phyloP scores from a whole-genome alignment of 2,888 invertebrate species.

The Andrena trimmerana region DNA sequence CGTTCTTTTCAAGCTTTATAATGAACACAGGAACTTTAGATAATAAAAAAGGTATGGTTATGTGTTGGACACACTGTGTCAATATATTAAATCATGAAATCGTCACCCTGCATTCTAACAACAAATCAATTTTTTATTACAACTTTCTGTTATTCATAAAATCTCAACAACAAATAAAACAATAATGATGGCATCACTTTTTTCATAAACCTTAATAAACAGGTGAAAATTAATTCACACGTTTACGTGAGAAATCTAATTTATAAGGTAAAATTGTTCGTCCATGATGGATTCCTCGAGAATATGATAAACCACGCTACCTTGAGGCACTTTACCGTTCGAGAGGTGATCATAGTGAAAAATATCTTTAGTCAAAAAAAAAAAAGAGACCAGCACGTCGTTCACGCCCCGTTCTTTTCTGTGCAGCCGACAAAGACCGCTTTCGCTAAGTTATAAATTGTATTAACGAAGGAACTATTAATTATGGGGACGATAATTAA shows the following conservation, averaged over 20 bases:
- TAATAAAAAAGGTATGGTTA: no score
- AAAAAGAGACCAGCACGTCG: constrained; percentile 37
- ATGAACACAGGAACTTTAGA: no score
- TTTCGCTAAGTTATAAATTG: constrained; percentile 65
- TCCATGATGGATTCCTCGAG: neutral
- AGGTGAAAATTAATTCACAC: no score
- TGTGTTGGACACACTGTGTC: no score
- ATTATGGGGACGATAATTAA: constrained; percentile 76
- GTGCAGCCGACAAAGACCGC: constrained; percentile 32
- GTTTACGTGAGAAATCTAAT: neutral
- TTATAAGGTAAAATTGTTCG: constrained; percentile 1
- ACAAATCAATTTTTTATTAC: no score
- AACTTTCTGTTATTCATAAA: no score
- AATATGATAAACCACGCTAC: neutral
- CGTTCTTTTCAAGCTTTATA: no score
- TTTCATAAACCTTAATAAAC: no score
- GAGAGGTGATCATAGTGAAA: constrained; percentile 33
- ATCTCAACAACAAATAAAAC: no score
- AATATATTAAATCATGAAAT: no score
- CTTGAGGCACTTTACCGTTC: neutral
- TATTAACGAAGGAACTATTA: constrained; percentile 75
- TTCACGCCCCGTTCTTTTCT: constrained; percentile 2
- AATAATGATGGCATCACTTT: no score
- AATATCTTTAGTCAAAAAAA: constrained; percentile 33
- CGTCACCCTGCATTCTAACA: no score